These are phyloP conservation scores for Rhynchomys soricoides DNA, from an alignment of 2,113 vertebrate species.

Conservation along the genomic window DNA sequence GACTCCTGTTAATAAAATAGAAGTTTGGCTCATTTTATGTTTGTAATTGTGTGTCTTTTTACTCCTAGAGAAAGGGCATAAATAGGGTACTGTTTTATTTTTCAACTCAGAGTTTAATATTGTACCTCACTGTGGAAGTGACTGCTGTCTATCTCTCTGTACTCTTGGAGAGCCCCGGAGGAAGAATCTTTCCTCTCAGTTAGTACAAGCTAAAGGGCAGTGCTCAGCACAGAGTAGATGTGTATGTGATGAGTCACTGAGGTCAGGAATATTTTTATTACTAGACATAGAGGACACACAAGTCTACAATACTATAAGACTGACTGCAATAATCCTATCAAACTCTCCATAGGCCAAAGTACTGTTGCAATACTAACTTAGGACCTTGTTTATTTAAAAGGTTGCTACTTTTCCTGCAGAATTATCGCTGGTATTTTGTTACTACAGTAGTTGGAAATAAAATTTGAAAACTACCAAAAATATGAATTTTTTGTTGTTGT, in stretches of 20 bases:
- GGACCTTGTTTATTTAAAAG: slow-evolving; percentile 87
- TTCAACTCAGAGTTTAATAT: slow-evolving; percentile 65
- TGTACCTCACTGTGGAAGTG: slow-evolving; percentile 63
- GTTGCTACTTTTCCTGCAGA: slow-evolving; percentile 93
- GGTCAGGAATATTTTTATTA: slow-evolving; percentile 74
- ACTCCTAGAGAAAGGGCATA: slow-evolving; percentile 68
- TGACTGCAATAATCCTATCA: slow-evolving; percentile 62
- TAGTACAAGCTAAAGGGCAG: slow-evolving; percentile 41
- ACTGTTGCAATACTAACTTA: slow-evolving; percentile 73
- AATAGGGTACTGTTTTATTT: slow-evolving; percentile 73
- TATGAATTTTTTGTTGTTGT: slow-evolving; percentile 64
- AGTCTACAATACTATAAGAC: slow-evolving; percentile 42
- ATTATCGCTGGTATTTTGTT: slow-evolving; percentile 91
- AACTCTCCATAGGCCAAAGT: slow-evolving; percentile 74
- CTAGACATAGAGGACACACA: slow-evolving; percentile 56
- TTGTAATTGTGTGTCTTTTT: slow-evolving; percentile 85
- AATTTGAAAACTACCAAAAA: slow-evolving; percentile 81
- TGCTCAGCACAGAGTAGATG: slow-evolving; percentile 58
- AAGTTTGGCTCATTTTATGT: slow-evolving; percentile 85
- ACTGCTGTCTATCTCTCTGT: slow-evolving; percentile 19
- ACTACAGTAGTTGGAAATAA: slow-evolving; percentile 96
- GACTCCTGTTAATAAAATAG: slow-evolving; percentile 88
- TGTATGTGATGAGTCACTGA: slow-evolving; percentile 55
- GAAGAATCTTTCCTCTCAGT: slow-evolving; percentile 1
- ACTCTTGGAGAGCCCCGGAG: slow-evolving; percentile 53